A percentile compares a stretch with the other conserved stretches of the same genome.
Evolutionary conservation across 2,797 vertebrate species (phyloP).

Genomic region (Pangasius mekongensis): DNA sequence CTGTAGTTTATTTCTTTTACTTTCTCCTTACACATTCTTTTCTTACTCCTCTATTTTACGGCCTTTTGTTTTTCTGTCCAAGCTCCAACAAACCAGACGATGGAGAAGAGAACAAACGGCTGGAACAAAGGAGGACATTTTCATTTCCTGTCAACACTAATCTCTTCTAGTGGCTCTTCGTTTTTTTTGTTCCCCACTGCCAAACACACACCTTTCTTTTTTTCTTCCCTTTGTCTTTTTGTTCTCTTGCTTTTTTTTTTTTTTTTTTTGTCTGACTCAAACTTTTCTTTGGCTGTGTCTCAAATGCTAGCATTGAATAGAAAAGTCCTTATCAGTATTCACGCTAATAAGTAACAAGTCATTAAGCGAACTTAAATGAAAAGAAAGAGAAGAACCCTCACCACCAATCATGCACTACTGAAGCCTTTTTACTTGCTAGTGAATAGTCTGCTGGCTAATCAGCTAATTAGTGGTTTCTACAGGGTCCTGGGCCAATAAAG

Average conservation of each 20-base stretch:
- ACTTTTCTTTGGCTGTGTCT: not conserved
- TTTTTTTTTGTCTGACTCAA: not conserved
- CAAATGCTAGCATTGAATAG: slow-evolving; percentile 2
- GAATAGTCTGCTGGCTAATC: not conserved
- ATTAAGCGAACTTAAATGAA: not conserved
- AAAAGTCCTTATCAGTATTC: not conserved
- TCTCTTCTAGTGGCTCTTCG: slow-evolving; percentile 21
- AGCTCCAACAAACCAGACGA: slow-evolving; percentile 11
- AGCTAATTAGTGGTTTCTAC: not conserved
- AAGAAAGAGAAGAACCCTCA: not conserved
- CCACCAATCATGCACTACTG: not conserved
- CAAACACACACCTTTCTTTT: slow-evolving; percentile 1
- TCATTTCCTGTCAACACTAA: slow-evolving; percentile 30
- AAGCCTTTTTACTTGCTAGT: not conserved
- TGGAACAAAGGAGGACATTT: slow-evolving; percentile 35
- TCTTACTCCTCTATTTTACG: not conserved
- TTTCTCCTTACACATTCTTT: not conserved
- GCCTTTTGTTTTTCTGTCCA: slow-evolving; percentile 21
- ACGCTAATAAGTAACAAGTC: not conserved
- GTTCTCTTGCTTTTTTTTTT: not conserved
- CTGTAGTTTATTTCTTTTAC: slow-evolving; percentile 1
- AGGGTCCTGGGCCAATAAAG: not conserved
- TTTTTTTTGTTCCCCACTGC: not conserved
- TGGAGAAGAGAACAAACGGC: slow-evolving; percentile 16
- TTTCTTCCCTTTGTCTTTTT: not conserved